Evolutionary conservation across 1,140 invertebrate genomes (phyloP).

Genomic region (Zaprionus gabonicus): DNA sequence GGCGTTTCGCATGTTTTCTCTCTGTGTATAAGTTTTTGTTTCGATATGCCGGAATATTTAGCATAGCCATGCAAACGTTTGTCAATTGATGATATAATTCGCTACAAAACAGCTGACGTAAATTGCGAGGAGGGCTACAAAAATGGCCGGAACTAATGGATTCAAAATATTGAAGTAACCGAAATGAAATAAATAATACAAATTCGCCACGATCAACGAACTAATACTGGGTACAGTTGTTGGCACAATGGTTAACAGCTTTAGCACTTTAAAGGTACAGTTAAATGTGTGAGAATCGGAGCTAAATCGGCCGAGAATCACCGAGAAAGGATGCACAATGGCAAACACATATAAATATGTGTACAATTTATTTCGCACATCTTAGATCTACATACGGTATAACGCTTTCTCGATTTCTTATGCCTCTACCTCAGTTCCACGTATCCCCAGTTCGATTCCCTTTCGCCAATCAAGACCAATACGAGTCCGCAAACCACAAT

Average conservation of each 20-base stretch:
- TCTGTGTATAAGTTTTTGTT: background rate
- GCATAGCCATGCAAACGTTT: conserved; percentile 44
- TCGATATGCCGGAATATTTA: conserved; percentile 7
- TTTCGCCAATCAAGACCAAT: conserved; percentile 33
- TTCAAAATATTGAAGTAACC: background rate
- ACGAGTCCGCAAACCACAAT: conserved; percentile 12
- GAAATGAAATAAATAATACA: background rate
- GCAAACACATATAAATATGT: background rate
- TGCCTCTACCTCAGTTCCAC: background rate
- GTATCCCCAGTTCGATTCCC: background rate
- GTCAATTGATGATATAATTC: conserved; percentile 72
- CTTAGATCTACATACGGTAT: conserved; percentile 2
- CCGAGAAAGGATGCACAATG: conserved; percentile 12
- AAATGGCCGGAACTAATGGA: conserved; percentile 13
- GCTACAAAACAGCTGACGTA: conserved; percentile 61
- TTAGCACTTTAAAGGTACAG: background rate
- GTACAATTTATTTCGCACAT: conserved; percentile 16
- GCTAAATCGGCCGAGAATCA: background rate
- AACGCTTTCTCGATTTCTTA: background rate
- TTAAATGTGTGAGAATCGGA: conserved; percentile 10
- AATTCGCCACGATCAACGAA: conserved; percentile 7
- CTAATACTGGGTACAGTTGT: background rate
- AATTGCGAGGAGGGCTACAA: conserved; percentile 28
- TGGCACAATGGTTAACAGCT: conserved; percentile 11
- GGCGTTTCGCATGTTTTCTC: conserved; percentile 23